Evolutionary conservation across 2,113 vertebrate species (phyloP), one percentile per base, ranked within the genome.

Genomic region (Hemiscyllium ocellatum): DNA sequence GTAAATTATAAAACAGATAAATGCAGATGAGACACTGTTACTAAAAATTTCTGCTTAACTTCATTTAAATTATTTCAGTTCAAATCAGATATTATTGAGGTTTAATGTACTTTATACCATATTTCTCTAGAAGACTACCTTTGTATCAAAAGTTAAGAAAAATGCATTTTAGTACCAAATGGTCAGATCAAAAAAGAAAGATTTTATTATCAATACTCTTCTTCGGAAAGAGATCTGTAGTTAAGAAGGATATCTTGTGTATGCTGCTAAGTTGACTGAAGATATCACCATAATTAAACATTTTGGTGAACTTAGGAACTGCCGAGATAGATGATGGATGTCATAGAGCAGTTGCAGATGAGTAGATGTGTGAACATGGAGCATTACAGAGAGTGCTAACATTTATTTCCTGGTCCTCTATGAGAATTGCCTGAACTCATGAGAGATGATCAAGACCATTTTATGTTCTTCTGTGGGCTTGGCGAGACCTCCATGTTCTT

Each of bases 21-120:
- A 94, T 65, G 29, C 90, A n/a, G 89, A 68, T 93, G 33, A 87
- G 90, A 61, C 65, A 66, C 15, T 42, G 26, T n/a, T 65, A 13
- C 8, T 2, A 68, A 68, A 93, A 47, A 47, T 37, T 22, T 26
- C 12, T 15, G 13, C 26, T 61, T 90, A 47, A 90, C 29, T 12
- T 52, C n/a, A 37, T 2, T 70, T 69, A 70, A 69, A 42, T 50
- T 19, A 93, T 37, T 94, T 94, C 66, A 15, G 1, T 94, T 94
- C 66, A 47, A 47, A 94, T 68, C 91, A 70, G 66, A 94, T 69
- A 70, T 94, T 70, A 94, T 94, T 42, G 61, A 68, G 10, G n/a
- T 93, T 93, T 68, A 68, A 8, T 42, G 19, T 61, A 93, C n/a
- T 26, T 94, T 47, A 47, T 19, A 69, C 22, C 1, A n/a, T 69